A percentile compares a stretch with the other conserved stretches of the same genome.
Conservation (phyloP, 2,888 invertebrate genomes). For the Macrosiphum euphorbiae region DNA sequence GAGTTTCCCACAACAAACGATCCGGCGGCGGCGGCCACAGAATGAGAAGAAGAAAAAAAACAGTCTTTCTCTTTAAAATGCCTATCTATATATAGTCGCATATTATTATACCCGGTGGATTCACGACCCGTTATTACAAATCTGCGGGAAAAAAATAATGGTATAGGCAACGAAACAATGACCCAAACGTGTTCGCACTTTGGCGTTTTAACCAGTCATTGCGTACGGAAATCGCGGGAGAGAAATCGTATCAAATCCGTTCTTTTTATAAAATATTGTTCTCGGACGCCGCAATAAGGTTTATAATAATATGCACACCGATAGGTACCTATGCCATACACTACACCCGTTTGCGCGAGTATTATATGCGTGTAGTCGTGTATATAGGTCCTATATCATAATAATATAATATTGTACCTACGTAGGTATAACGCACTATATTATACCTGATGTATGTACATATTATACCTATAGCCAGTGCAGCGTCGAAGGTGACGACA, state of each 20-base stretch:
- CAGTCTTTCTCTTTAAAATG: slow-evolving; percentile 52
- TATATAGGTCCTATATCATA: neutral
- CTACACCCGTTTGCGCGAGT: neutral
- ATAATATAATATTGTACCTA: neutral
- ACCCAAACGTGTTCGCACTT: slow-evolving; percentile 55
- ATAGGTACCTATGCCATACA: neutral
- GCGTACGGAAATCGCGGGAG: slow-evolving; percentile 48
- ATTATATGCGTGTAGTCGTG: neutral
- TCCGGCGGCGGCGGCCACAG: neutral
- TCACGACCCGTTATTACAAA: slow-evolving; percentile 44
- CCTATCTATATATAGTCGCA: slow-evolving; percentile 8
- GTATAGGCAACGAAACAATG: slow-evolving; percentile 52
- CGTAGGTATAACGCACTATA: neutral
- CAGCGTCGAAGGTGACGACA: neutral
- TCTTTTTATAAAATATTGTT: slow-evolving; percentile 39
- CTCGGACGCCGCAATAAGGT: neutral
- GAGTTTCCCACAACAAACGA: slow-evolving; percentile 58
- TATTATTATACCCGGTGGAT: neutral
- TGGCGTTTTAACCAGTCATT: slow-evolving; percentile 57
- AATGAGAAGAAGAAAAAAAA: slow-evolving; percentile 5
- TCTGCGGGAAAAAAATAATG: slow-evolving; percentile 29
- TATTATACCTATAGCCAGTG: neutral
- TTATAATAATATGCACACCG: neutral
- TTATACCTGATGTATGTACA: neutral
- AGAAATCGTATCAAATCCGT: slow-evolving; percentile 65